Percentiles rank a stretch among this genome's conserved stretches.
Evolutionary conservation across 2,113 vertebrate genomes (phyloP).

Genomic region (Condylura cristata): DNA sequence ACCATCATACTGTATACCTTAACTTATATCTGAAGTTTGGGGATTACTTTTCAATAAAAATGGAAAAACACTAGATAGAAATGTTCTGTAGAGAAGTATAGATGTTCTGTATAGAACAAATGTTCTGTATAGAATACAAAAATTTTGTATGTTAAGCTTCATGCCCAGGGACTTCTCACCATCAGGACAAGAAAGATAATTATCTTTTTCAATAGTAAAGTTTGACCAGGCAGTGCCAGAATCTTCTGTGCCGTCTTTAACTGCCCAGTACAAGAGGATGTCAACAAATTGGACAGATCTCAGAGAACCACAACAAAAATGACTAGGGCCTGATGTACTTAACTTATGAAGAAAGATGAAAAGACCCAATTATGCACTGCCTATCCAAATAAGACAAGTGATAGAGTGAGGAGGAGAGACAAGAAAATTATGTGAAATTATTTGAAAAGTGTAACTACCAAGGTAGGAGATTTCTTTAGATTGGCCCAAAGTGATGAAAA

Average conservation of each 20-base stretch:
- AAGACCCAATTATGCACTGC: conserved; percentile 64
- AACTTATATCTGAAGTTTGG: background rate
- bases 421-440: conserved; percentile 52
- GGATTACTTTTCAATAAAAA: background rate
- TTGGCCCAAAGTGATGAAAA: background rate
- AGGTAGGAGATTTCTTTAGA: conserved; percentile 58
- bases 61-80: background rate
- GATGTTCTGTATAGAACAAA: too few species aligned
- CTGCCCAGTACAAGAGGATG: conserved; percentile 22
- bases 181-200: background rate
- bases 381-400: conserved; percentile 60
- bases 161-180: background rate
- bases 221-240: background rate
- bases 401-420: conserved; percentile 43
- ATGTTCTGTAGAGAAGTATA: background rate
- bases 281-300: conserved; percentile 64
- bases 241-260: background rate
- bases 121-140: background rate
- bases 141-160: background rate
- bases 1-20: background rate
- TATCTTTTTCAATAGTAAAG: background rate
- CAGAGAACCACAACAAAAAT: conserved; percentile 63
- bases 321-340: conserved; percentile 48
- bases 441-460: conserved; percentile 61
- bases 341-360: conserved; percentile 63